Base-by-base conservation (phyloP, 2,888 invertebrate genomes). In the Xylota sylvarum region DNA sequence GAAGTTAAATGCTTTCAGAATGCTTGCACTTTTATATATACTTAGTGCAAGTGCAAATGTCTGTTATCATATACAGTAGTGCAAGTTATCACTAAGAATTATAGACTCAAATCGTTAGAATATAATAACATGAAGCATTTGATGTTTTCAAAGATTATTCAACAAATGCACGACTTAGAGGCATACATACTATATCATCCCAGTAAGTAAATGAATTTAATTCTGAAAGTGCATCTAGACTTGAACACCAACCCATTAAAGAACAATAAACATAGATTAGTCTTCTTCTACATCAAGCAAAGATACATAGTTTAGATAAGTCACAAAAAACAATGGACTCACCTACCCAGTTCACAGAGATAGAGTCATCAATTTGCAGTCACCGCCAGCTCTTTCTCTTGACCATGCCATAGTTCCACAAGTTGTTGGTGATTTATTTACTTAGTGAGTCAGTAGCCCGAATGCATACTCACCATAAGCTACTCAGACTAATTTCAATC, bases 401-500 rank as follows among this genome's bases (percentile, higher is more conserved):
- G 46, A 46, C 17, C 14, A 43, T 14, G 43, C 14, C 14, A 14
- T 14, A 5, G 43, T 43, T 43, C 43, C 43, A 10, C 12, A 17
- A 7, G 17, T 46, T 17, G 17, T 46, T 7, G 46, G 4, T 46
- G 46, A 46, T 46, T 46, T 19, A 40, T 60, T 7, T n/a, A 43
- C 5, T 23, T 43, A n/a, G 40, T 62, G 40, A 27, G 23, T 60
- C 27, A 52, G 27, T 64, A 40, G 7, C 23, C 30, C 14, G 14
- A 64, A 32, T 30, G 10, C 27, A 17, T 5, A 62, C 17, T n/a
- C n/a, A n/a, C 17, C 40, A n/a, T 27, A 27, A 62, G 12, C 35
- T 17, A 5, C 19, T 19, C 19, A 37, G 23, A 64, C 55, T 23
- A 43, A 74, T 74, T 62, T 65, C 55, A 74, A 74, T 74, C 64